Base-by-base conservation (phyloP, 1,140 invertebrate genomes). In the Drosophila bipectinata region DNA sequence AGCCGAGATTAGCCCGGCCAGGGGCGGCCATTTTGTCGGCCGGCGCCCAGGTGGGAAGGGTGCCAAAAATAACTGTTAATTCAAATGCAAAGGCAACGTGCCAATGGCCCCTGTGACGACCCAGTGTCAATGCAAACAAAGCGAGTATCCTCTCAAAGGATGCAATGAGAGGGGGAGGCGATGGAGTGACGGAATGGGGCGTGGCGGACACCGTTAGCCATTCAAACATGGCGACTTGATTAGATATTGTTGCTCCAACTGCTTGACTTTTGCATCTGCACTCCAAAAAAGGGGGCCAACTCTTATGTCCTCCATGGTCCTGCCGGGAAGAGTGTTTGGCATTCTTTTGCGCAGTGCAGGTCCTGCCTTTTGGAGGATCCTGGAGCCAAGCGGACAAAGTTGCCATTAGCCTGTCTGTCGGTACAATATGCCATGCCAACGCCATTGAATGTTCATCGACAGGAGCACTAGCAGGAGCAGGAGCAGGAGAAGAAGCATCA, bases 21-120 rank as follows among this genome's bases (percentile, higher is more conserved):
- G 52, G 39, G 60, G 30, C n/a, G 54, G 26, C n/a, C 34, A 54
- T 53, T 58, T 52, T 62, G 51, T 59, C 18, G 18, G 18, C 48
- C 62, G 51, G 54, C 52, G 28, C 8, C 8, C 26, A 32, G 30
- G 48, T 59, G 59, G 15, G 56, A 49, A 59, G 60, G 74, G 73
- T 78, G 82, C 83, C 82, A 88, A 76, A 87, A 87, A 87, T 77
- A 87, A 82, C 83, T 87, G 82, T 83, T 87, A 87, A 87, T 87
- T 83, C 75, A 78, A 79, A 88, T 83, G 83, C 83, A 77, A 79
- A 88, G 67, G 73, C 73, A 85, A 87, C 79, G 83, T 87, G 83
- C 83, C 83, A 83, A 87, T 87, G 83, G 76, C 52, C 67, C 58
- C 68, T 64, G 47, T 44, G 49, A 63, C 71, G 56, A 60, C 57